Evolutionary conservation across 1,140 invertebrate species (phyloP).

Genomic region (Halyomorpha halys): DNA sequence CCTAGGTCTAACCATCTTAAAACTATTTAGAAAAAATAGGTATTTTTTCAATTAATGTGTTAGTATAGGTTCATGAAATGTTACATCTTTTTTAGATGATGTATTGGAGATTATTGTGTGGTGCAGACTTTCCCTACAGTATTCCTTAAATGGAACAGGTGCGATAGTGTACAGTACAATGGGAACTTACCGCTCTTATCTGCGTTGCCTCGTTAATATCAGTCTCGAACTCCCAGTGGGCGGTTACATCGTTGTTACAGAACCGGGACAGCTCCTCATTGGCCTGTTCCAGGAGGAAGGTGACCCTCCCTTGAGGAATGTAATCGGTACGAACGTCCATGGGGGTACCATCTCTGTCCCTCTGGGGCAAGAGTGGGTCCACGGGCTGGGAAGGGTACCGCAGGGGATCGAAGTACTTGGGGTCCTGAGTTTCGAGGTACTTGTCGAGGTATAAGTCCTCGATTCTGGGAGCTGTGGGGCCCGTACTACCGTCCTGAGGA

Average conservation of each 20-base stretch:
- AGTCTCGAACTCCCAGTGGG: conserved; percentile 80
- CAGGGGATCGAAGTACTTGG: conserved; percentile 27
- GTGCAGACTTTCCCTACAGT: no score
- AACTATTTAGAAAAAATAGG: no score
- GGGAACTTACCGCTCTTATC: conserved; percentile 63
- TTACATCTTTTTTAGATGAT: no score
- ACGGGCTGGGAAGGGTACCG: conserved; percentile 15
- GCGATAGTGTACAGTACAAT: background rate
- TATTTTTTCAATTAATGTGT: no score
- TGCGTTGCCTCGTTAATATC: conserved; percentile 73
- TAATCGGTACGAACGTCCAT: conserved; percentile 11
- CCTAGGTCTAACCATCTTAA: no score
- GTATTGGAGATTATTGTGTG: no score
- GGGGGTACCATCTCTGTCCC: conserved; percentile 15
- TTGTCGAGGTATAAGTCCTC: conserved; percentile 17
- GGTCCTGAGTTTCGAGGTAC: conserved; percentile 29
- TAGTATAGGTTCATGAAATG: no score
- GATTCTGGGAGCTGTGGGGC: background rate
- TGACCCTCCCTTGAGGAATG: conserved; percentile 32
- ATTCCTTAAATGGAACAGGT: no score
- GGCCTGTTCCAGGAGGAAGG: conserved; percentile 49
- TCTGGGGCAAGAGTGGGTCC: background rate
- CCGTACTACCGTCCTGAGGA: background rate
- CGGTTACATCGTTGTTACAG: conserved; percentile 68
- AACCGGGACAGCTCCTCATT: conserved; percentile 62